These are phyloP conservation scores for Aldrovandia affinis DNA, from an alignment of 2,797 vertebrate species.

Conservation along the genomic window DNA sequence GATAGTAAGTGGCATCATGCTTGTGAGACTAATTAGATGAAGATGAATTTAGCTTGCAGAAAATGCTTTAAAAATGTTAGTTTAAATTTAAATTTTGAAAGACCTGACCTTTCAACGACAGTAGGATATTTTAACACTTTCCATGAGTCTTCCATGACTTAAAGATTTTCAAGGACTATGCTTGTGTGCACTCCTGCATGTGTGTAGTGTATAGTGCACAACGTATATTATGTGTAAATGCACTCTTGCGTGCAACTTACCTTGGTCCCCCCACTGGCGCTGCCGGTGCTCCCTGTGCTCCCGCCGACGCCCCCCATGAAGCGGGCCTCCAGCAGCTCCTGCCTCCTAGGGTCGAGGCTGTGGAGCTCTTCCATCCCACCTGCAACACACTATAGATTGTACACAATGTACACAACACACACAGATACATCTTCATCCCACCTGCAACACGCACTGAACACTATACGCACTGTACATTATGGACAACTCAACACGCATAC, in stretches of 20 bases:
- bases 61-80: no score
- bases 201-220: not conserved
- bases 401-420: not conserved
- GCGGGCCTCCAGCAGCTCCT: slow-evolving; percentile 96
- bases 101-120: no score
- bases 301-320: slow-evolving; percentile 96
- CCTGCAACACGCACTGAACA: not conserved
- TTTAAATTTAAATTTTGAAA: no score
- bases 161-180: no score
- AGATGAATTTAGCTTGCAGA: no score
- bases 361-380: slow-evolving; percentile 99
- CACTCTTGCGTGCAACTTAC: slow-evolving; percentile 69
- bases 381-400: slow-evolving; percentile 59
- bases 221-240: no score
- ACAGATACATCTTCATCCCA: not conserved
- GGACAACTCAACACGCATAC: not conserved
- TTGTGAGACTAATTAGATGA: no score
- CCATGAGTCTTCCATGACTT: no score
- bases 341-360: slow-evolving; percentile 96
- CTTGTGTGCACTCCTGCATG: not conserved
- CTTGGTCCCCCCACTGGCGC: slow-evolving; percentile 95
- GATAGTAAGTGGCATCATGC: no score
- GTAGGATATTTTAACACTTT: no score
- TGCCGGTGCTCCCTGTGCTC: slow-evolving; percentile 94
- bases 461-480: not conserved